These are phyloP conservation scores for Drosophila guanche DNA, from an alignment of 1,140 invertebrate species.

Conservation along the genomic window DNA sequence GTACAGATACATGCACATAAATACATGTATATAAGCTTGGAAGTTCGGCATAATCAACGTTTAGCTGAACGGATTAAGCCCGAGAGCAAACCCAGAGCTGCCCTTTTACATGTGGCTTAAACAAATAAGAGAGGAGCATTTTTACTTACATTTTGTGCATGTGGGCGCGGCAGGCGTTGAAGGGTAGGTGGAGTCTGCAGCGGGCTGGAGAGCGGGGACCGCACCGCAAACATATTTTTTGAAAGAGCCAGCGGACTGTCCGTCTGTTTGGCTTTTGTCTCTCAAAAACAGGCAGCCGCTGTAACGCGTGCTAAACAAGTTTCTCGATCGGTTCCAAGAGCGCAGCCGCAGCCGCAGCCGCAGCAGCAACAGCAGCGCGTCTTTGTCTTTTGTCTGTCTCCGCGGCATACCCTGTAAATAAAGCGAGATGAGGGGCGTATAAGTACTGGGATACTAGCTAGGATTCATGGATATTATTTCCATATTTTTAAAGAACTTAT, in stretches of 20 bases:
- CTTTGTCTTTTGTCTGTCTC: conserved; percentile 63
- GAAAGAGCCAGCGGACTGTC: conserved; percentile 51
- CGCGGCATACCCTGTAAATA: conserved; percentile 27
- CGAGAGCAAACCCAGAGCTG: conserved; percentile 12
- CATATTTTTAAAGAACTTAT: neutral
- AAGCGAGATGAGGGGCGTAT: neutral
- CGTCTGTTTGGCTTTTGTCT: conserved; percentile 64
- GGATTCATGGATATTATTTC: too few species aligned
- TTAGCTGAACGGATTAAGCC: conserved; percentile 64
- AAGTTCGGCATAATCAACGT: conserved; percentile 51
- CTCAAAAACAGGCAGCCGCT: conserved; percentile 76
- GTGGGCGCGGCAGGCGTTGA: neutral
- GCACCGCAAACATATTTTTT: neutral
- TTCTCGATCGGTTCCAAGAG: conserved; percentile 68
- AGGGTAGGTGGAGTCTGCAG: neutral
- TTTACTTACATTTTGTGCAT: neutral
- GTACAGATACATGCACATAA: too few species aligned
- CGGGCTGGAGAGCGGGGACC: neutral
- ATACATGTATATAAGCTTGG: too few species aligned
- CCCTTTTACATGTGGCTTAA: conserved; percentile 61
- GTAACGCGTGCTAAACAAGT: conserved; percentile 81
- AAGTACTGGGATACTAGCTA: too few species aligned
- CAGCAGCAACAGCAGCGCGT: conserved; percentile 37
- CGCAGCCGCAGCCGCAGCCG: conserved; percentile 18
- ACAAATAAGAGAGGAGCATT: conserved; percentile 45